Evolutionary conservation across 2,888 invertebrate genomes (phyloP).

Genomic region (Eupeodes luniger): DNA sequence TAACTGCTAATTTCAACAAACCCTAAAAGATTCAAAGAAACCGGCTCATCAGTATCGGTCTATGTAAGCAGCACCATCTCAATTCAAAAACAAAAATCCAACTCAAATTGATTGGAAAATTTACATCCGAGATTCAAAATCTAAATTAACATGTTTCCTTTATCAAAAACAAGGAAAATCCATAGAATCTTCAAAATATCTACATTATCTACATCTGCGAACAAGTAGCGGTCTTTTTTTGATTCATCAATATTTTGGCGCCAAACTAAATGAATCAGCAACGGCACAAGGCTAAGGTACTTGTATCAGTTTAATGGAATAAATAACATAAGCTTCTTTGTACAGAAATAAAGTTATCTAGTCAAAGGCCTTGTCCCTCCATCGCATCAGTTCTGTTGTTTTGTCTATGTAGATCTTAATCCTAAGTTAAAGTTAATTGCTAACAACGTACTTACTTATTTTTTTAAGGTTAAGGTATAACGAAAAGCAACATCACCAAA

Average conservation of each 20-base stretch:
- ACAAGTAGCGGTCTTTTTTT: not conserved
- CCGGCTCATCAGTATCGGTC: too few relatives aligned
- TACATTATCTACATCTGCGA: not conserved
- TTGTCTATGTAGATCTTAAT: slow-evolving; percentile 8
- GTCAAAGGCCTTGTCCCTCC: not conserved
- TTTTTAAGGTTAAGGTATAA: not conserved
- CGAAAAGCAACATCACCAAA: slow-evolving; percentile 13
- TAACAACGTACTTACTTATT: slow-evolving; percentile 1
- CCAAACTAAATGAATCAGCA: not conserved
- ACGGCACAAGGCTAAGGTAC: not conserved
- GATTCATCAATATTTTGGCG: not conserved
- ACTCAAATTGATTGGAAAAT: too few relatives aligned
- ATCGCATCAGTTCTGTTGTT: not conserved
- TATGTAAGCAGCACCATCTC: too few relatives aligned
- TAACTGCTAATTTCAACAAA: too few relatives aligned
- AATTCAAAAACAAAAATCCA: too few relatives aligned
- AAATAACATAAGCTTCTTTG: not conserved
- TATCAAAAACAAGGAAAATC: not conserved
- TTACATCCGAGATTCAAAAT: not conserved
- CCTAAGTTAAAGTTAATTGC: slow-evolving; percentile 25
- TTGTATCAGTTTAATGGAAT: not conserved
- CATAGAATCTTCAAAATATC: not conserved
- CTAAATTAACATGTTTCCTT: not conserved
- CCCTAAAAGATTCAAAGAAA: too few relatives aligned
- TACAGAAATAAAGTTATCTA: not conserved